Evolutionary conservation across 2,113 vertebrate genomes (phyloP).

Genomic region (Smithornis capensis): DNA sequence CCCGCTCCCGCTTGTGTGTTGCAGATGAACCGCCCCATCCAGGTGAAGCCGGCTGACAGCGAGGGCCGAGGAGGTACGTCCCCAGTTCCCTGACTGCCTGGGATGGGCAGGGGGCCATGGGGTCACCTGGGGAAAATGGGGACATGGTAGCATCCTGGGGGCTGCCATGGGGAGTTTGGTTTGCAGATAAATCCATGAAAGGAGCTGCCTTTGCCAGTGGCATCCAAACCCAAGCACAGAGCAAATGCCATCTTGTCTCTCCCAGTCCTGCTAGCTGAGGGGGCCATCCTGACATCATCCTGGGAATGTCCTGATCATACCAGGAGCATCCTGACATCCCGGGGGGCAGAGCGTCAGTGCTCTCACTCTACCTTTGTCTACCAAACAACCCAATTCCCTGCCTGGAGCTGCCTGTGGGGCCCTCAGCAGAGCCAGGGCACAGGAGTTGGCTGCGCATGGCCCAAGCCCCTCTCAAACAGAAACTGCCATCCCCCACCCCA

Average conservation of each 20-base stretch:
- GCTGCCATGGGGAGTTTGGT: not conserved
- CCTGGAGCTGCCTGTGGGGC: not conserved
- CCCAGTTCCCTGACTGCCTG: rapidly evolving
- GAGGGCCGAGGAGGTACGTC: constrained; percentile 98
- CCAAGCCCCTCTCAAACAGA: not conserved
- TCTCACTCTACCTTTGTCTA: not conserved
- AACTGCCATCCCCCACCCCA: rapidly evolving
- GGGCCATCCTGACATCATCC: not conserved
- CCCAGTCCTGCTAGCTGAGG: not conserved
- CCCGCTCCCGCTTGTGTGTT: constrained; percentile 34
- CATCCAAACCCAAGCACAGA: not conserved
- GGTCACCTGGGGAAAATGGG: rapidly evolving
- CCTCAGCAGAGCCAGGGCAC: rapidly evolving
- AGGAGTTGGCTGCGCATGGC: not conserved
- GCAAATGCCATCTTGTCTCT: not conserved
- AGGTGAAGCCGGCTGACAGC: constrained; percentile 98
- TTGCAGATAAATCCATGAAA: not conserved
- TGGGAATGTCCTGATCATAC: not conserved
- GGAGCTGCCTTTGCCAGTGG: not conserved
- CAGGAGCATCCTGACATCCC: not conserved
- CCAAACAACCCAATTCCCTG: not conserved
- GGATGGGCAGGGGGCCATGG: rapidly evolving
- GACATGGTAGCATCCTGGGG: rapidly evolving
- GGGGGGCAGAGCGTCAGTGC: not conserved
- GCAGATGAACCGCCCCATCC: constrained; percentile 99